Evolutionary conservation across 2,888 invertebrate species (phyloP), one percentile per base, ranked within the genome.

Genomic region (Tineola bisselliella): DNA sequence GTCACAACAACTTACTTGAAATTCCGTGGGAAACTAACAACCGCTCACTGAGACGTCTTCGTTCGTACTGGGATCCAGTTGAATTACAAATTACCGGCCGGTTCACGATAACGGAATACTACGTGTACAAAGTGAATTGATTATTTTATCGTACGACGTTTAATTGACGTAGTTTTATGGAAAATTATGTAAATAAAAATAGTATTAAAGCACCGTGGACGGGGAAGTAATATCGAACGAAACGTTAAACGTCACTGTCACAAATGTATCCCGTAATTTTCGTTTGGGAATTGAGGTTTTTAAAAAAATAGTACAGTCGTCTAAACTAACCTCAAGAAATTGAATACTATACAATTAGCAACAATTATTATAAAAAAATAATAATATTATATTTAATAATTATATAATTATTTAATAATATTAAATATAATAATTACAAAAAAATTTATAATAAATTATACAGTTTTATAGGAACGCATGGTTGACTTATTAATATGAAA

Each of bases 1-100:
- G 48, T 48, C 48, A 48, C 48, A n/a, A 15, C 8, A 48, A 48
- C 48, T 48, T 48, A 48, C 48, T 48, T 48, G 48, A n/a, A 38
- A 38, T 6, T 48, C 3, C 17, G 48, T 48, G 3, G 48, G 10
- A 48, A 48, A 6, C 11, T 48, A 48, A 13, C 48, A 15, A 48
- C 48, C 48, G 48, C 2, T 10, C 48, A 15, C 15, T 3, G 13
- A 48, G 48, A 10, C 15, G 17, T 17, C 48, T 48, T 13, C 15
- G 13, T 15, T 13, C 8, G 10, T 15, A 48, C 48, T 48, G 48
- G 48, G 15, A 15, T n/a, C n/a, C n/a, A n/a, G n/a, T n/a, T n/a
- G n/a, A n/a, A n/a, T 48, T 5, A 10, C 38, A 38, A 10, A 12
- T 6, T 38, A 10, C 48, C 48, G 48, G 48, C 48, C 48, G 48